phyloP scores from a whole-genome alignment of 1,140 invertebrate species.

The Zophobas atratus region DNA sequence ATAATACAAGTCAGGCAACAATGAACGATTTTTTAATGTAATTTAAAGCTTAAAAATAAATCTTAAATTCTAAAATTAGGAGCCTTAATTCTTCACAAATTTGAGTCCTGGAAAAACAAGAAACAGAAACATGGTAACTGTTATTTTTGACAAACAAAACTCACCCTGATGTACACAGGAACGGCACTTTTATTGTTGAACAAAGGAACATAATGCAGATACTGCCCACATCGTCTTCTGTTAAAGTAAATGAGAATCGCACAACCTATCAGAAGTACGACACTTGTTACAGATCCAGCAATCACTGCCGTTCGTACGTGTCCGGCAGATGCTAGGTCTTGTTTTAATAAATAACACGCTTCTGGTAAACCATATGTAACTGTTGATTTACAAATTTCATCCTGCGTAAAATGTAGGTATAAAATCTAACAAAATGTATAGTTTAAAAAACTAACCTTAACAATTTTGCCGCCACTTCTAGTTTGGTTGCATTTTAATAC shows the following conservation, averaged over 20 bases:
- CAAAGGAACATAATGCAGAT: background rate
- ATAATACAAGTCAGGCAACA: too few species aligned
- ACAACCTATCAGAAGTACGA: background rate
- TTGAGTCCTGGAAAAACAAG: background rate
- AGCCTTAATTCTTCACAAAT: too few species aligned
- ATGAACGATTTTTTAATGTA: too few species aligned
- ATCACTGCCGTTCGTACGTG: background rate
- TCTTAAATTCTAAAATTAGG: too few species aligned
- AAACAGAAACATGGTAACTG: background rate
- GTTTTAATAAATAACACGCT: conserved; percentile 15
- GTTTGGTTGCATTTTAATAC: background rate
- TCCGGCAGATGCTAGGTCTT: background rate
- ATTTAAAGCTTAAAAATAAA: too few species aligned
- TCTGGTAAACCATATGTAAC: conserved; percentile 8
- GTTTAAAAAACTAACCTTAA: background rate
- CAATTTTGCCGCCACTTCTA: background rate
- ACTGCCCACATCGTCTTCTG: background rate
- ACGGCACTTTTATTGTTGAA: background rate
- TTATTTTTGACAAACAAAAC: background rate
- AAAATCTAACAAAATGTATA: background rate
- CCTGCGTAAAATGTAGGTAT: background rate
- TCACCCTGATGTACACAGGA: background rate
- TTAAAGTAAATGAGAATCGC: background rate
- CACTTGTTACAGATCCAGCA: background rate
- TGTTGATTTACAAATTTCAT: background rate